These are phyloP conservation scores for Cyprinus carpio DNA, from an alignment of 2,113 vertebrate species.

Conservation along the genomic window DNA sequence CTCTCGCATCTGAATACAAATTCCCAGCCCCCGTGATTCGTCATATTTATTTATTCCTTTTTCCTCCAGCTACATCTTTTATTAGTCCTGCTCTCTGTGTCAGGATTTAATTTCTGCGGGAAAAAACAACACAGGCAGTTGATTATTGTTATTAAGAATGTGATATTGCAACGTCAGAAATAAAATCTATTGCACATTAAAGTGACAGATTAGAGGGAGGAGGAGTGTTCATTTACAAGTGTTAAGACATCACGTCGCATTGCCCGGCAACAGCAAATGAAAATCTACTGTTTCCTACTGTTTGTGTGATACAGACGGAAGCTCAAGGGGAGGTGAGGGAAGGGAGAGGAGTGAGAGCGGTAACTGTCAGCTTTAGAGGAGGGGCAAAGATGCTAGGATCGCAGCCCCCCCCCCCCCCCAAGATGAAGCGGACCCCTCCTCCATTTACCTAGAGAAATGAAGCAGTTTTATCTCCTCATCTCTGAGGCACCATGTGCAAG, in stretches of 20 bases:
- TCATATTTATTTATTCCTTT: slow-evolving; percentile 99
- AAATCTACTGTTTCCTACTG: slow-evolving; percentile 88
- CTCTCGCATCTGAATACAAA: slow-evolving; percentile 89
- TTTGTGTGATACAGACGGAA: slow-evolving; percentile 65
- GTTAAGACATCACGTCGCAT: slow-evolving; percentile 96
- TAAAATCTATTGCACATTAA: slow-evolving; percentile 99
- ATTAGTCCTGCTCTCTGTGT: slow-evolving; percentile 97
- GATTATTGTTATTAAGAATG: slow-evolving; percentile 99
- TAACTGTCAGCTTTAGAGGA: slow-evolving; percentile 24
- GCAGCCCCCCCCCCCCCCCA: not conserved
- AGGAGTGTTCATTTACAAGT: slow-evolving; percentile 98
- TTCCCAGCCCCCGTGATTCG: slow-evolving; percentile 91
- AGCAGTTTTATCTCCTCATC: slow-evolving; percentile 35
- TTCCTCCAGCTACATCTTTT: slow-evolving; percentile 97
- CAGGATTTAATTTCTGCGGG: slow-evolving; percentile 97
- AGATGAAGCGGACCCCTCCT: slow-evolving; percentile 31
- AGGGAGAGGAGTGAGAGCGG: not conserved
- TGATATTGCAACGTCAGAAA: slow-evolving; percentile 93
- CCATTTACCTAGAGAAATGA: slow-evolving; percentile 37
- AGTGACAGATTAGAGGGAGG: slow-evolving; percentile 97
- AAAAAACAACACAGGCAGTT: slow-evolving; percentile 93
- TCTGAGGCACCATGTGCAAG: slow-evolving; percentile 38
- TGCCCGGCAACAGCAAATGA: slow-evolving; percentile 93
- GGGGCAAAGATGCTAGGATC: slow-evolving; percentile 2
- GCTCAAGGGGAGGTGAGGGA: slow-evolving; percentile 11